Percentiles rank a stretch among this genome's conserved stretches.
phyloP scores from a whole-genome alignment of 1,140 invertebrate genomes.

The Phymastichus coffea region DNA sequence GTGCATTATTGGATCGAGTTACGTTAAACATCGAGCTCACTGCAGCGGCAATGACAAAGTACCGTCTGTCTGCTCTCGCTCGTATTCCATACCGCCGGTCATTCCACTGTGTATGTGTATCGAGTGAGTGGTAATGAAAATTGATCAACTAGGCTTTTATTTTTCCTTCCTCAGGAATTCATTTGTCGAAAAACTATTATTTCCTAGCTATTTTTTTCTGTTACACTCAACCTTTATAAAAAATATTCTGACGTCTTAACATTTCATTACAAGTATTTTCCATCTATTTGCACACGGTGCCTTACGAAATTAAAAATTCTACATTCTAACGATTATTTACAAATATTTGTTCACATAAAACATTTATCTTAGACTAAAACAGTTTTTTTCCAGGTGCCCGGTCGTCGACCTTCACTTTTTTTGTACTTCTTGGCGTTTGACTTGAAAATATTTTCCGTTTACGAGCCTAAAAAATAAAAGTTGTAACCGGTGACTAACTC shows the following conservation, averaged over 20 bases:
- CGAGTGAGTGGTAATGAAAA: too few relatives aligned
- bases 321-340: slow-evolving; percentile 12
- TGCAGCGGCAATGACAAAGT: slow-evolving; percentile 15
- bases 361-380: slow-evolving; percentile 32
- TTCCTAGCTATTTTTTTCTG: too few relatives aligned
- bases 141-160: too few relatives aligned
- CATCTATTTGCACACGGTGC: too few relatives aligned
- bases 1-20: slow-evolving; percentile 57
- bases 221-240: too few relatives aligned
- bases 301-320: too few relatives aligned
- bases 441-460: slow-evolving; percentile 41
- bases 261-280: too few relatives aligned
- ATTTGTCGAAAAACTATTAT: too few relatives aligned
- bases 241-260: too few relatives aligned
- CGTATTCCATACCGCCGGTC: slow-evolving; percentile 26
- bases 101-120: slow-evolving; percentile 5
- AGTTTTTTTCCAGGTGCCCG: slow-evolving; percentile 28
- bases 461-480: slow-evolving; percentile 33
- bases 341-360: background rate
- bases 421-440: slow-evolving; percentile 34
- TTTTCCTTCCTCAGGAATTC: too few relatives aligned
- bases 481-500: background rate
- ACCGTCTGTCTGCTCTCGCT: slow-evolving; percentile 27
- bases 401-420: slow-evolving; percentile 35
- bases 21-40: slow-evolving; percentile 50